These are phyloP conservation scores for Morelia viridis DNA, from an alignment of 2,797 vertebrate genomes.

Conservation along the genomic window DNA sequence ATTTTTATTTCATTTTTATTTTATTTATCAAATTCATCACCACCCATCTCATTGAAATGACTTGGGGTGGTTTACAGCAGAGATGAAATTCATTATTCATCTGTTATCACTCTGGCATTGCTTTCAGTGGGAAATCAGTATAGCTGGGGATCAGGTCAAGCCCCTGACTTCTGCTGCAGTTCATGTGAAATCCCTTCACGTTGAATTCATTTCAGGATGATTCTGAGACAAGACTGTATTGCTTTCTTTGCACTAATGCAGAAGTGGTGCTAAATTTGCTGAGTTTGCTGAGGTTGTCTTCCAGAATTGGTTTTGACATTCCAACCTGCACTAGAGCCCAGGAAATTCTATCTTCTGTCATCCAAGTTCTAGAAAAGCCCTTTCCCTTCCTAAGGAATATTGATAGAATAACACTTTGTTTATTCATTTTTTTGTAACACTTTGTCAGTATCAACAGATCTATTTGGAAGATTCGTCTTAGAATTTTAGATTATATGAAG, in stretches of 20 bases:
- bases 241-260: background rate
- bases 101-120: background rate
- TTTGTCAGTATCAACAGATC: no score
- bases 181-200: background rate
- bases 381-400: background rate
- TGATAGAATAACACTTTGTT: background rate
- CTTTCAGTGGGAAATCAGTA: rapidly evolving
- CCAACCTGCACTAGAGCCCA: background rate
- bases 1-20: no score
- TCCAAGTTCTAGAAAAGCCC: background rate
- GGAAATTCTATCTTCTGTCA: background rate
- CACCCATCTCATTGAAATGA: no score
- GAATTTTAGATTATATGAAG: background rate
- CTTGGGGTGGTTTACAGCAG: no score
- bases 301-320: background rate
- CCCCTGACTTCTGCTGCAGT: no score
- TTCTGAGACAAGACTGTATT: background rate
- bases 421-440: background rate
- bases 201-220: background rate
- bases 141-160: background rate
- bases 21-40: no score
- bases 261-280: background rate
- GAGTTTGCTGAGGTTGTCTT: background rate
- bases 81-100: no score
- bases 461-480: background rate